Conservation (phyloP, 2,113 vertebrate genomes). For the Aptenodytes forsteri region DNA sequence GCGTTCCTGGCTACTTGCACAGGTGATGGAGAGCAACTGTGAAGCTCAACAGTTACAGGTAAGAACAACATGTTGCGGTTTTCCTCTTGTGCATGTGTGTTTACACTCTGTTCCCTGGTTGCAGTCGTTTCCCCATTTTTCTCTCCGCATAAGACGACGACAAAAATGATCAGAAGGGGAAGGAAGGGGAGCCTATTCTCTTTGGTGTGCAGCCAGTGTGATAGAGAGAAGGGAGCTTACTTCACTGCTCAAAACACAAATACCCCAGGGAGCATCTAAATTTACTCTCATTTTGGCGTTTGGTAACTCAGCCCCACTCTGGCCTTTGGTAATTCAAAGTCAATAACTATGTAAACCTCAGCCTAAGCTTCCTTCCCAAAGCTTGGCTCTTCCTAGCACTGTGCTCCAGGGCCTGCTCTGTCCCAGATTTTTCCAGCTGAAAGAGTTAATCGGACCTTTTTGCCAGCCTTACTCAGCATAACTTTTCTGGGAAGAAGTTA, state of each 20-base stretch:
- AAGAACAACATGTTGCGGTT: not conserved
- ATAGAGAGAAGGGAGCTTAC: not conserved
- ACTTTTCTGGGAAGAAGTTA: not conserved
- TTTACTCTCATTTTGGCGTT: not conserved
- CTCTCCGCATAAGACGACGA: not conserved
- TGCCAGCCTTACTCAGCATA: not conserved
- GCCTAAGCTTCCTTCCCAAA: not conserved
- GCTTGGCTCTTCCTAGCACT: not conserved
- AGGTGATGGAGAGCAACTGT: not conserved
- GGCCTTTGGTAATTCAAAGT: not conserved
- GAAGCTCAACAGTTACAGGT: not conserved
- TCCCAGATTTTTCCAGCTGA: not conserved
- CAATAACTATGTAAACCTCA: not conserved
- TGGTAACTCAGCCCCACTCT: not conserved
- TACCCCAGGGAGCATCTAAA: not conserved
- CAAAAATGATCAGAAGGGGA: not conserved
- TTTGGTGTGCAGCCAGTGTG: not conserved
- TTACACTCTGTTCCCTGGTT: not conserved
- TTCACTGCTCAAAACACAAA: not conserved
- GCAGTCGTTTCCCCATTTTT: not conserved
- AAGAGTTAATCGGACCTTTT: not conserved
- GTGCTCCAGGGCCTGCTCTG: not conserved
- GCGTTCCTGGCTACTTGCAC: not conserved
- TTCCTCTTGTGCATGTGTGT: not conserved
- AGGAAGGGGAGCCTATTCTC: not conserved